These are phyloP conservation scores for Charina bottae DNA, from an alignment of 2,113 vertebrate genomes.

Conservation along the genomic window DNA sequence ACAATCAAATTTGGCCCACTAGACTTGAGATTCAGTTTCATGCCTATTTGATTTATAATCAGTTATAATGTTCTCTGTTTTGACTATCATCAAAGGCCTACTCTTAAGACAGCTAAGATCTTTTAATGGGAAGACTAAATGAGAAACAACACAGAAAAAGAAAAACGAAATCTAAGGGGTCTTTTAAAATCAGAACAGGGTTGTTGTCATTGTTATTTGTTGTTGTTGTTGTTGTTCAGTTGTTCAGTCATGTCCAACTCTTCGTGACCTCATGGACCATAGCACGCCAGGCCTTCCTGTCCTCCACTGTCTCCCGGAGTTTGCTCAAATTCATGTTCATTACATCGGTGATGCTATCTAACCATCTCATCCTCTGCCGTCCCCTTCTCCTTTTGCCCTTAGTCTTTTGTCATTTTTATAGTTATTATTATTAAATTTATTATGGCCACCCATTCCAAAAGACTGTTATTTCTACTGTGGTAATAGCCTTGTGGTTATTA, in stretches of 20 bases:
- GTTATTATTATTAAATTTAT: neutral
- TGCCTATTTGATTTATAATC: constrained; percentile 15
- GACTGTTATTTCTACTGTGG: constrained; percentile 30
- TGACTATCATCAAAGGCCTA: constrained; percentile 1
- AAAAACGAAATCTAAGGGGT: constrained; percentile 4
- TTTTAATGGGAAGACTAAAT: constrained; percentile 46
- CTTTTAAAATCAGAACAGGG: constrained; percentile 29
- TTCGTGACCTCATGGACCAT: too few species aligned
- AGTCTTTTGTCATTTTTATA: too few species aligned
- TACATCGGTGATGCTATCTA: too few species aligned
- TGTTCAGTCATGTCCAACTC: too few species aligned
- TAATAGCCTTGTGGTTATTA: neutral
- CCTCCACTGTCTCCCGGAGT: too few species aligned
- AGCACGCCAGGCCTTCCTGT: too few species aligned
- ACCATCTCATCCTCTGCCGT: too few species aligned
- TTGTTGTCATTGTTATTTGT: neutral
- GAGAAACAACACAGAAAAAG: constrained; percentile 30
- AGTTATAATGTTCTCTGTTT: constrained; percentile 16
- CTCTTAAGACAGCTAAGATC: constrained; percentile 24
- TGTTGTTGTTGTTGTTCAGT: too few species aligned
- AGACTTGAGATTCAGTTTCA: constrained; percentile 20
- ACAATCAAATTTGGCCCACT: neutral
- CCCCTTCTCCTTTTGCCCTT: too few species aligned
- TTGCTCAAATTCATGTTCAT: too few species aligned
- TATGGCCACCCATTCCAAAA: neutral